These are phyloP conservation scores for Tragelaphus eurycerus DNA, from an alignment of 2,797 vertebrate species.

Conservation along the genomic window DNA sequence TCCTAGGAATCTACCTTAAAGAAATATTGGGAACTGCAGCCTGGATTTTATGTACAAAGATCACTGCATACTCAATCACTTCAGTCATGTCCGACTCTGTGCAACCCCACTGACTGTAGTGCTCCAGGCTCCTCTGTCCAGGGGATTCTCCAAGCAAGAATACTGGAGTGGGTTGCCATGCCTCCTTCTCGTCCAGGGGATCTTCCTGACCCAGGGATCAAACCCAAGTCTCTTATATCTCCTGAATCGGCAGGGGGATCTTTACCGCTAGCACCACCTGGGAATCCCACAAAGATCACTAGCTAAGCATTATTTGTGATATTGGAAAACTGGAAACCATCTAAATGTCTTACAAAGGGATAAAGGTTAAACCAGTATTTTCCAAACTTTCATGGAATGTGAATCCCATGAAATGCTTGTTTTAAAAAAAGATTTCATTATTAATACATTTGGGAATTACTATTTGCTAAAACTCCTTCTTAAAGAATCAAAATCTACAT, in stretches of 20 bases:
- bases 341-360: neutral
- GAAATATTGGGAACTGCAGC: neutral
- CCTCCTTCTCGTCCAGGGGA: neutral
- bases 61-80: neutral
- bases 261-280: accelerated
- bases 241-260: neutral
- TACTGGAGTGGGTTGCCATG: neutral
- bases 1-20: neutral
- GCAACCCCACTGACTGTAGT: neutral
- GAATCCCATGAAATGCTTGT: neutral
- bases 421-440: neutral
- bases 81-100: neutral
- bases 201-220: neutral
- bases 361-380: conserved; percentile 46
- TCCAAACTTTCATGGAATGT: conserved; percentile 17
- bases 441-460: neutral
- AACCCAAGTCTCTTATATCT: neutral
- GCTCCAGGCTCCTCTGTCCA: neutral
- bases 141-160: neutral
- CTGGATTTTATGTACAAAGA: conserved; percentile 34
- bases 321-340: neutral
- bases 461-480: neutral
- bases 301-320: conserved; percentile 45
- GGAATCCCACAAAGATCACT: neutral
- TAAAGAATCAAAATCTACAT: neutral